Evolutionary conservation across 1,140 invertebrate species (phyloP), one percentile per base, ranked within the genome.

Genomic region (Caenorhabditis briggsae): DNA sequence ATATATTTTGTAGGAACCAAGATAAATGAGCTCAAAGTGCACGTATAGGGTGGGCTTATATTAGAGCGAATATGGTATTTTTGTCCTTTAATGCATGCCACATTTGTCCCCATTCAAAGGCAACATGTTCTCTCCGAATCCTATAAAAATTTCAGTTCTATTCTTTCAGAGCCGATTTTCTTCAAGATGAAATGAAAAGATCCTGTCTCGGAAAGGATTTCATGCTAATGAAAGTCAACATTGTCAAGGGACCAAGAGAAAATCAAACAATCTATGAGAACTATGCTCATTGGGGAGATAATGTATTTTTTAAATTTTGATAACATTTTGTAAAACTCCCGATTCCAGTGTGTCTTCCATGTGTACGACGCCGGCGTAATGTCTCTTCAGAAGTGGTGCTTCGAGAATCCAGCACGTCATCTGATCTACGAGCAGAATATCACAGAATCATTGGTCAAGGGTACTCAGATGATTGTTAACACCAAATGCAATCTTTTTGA

Each of bases 181-280:
- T 70, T 5, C 64, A 70, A 5, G 64, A 70, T 70, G 64, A 70
- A 16, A 70, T 70, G 64, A 70, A 70, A 33, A 70, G 43, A 41
- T 43, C 64, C 12, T 70, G 64, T 46, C 64, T 70, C 12, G 64
- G 64, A 70, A 70, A 70, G 33, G 64, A 70, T 46, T 70, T 70
- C 64, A 70, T 70, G 64, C 18, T 70, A 41, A 70, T 70, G 64
- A 70, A 70, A n/a, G 41, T 70, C 2, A 70, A 70, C 18, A 70
- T 70, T 70, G 64, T 70, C 33, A 46, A 70, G 41, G 64, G 64
- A n/a, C 64, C 41, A 43, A 12, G 18, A 7, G 11, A 70, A 3
- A 70, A 70, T 70, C 33, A 70, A 12, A 70, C 64, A 33, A 70
- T 70, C 64, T 70, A 43, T n/a, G 64, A 70, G 41, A 70, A 70